Evolutionary conservation across 2,888 invertebrate species (phyloP).

Genomic region (Acutogordius australiensis): DNA sequence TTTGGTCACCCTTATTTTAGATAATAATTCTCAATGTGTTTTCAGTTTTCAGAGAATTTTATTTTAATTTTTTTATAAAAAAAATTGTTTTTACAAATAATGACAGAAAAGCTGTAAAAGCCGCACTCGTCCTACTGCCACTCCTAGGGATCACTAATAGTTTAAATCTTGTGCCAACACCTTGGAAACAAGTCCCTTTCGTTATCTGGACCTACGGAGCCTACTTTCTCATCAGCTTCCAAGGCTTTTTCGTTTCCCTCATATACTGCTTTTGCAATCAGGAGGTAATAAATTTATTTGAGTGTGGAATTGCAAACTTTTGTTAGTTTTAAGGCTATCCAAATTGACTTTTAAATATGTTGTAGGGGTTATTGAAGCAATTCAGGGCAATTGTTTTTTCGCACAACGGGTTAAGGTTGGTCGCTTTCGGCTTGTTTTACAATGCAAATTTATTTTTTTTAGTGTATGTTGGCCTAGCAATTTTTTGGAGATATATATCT

Average conservation of each 20-base stretch:
- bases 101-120: slow-evolving; percentile 27
- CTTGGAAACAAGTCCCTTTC: slow-evolving; percentile 21
- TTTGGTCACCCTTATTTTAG: too few relatives aligned
- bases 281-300: slow-evolving; percentile 21
- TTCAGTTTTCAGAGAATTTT: not conserved
- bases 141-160: slow-evolving; percentile 28
- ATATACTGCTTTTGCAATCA: slow-evolving; percentile 29
- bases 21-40: not conserved
- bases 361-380: not conserved
- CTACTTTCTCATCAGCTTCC: slow-evolving; percentile 26
- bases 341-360: too few relatives aligned
- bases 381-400: too few relatives aligned
- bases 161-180: slow-evolving; percentile 25
- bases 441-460: too few relatives aligned
- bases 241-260: slow-evolving; percentile 27
- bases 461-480: too few relatives aligned
- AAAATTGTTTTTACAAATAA: not conserved
- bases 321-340: not conserved
- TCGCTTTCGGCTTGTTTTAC: too few relatives aligned
- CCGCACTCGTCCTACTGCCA: slow-evolving; percentile 27
- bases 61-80: not conserved
- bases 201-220: slow-evolving; percentile 24
- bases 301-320: not conserved
- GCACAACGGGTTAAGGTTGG: too few relatives aligned
- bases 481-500: too few relatives aligned